Evolutionary conservation across 2,797 vertebrate species (phyloP).

Genomic region (Pelobates cultripes): DNA sequence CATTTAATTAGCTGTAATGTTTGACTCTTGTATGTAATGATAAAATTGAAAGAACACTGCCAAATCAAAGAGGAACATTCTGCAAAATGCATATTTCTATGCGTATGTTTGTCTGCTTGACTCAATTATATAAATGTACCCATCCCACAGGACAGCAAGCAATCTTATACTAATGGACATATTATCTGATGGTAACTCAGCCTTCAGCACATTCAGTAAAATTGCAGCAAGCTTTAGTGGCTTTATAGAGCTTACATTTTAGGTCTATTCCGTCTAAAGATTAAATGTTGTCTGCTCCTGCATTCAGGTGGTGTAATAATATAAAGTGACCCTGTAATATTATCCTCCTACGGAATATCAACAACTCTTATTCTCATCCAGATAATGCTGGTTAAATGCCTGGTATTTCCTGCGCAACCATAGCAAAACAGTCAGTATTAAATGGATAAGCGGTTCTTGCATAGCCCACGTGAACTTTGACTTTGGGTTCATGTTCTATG

Average conservation of each 20-base stretch:
- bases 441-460: slow-evolving; percentile 15
- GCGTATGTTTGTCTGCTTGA: slow-evolving; percentile 38
- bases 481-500: slow-evolving; percentile 24
- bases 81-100: slow-evolving; percentile 15
- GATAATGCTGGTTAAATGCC: slow-evolving; percentile 51
- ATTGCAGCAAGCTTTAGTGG: slow-evolving; percentile 41
- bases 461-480: slow-evolving; percentile 21
- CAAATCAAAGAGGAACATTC: slow-evolving; percentile 22
- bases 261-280: slow-evolving; percentile 27
- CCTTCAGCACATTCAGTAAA: slow-evolving; percentile 26
- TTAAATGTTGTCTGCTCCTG: slow-evolving; percentile 35
- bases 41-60: slow-evolving; percentile 18
- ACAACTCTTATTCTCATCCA: slow-evolving; percentile 37
- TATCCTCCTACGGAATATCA: slow-evolving; percentile 40
- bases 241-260: slow-evolving; percentile 49
- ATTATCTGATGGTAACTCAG: slow-evolving; percentile 52
- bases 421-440: slow-evolving; percentile 18
- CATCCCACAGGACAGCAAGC: slow-evolving; percentile 37
- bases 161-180: slow-evolving; percentile 49
- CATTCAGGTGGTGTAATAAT: slow-evolving; percentile 46
- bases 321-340: slow-evolving; percentile 47
- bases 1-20: slow-evolving; percentile 38
- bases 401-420: slow-evolving; percentile 11
- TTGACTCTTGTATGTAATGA: slow-evolving; percentile 25
- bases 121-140: slow-evolving; percentile 55